Conservation (phyloP, 2,113 vertebrate genomes). For the Vombatus ursinus region DNA sequence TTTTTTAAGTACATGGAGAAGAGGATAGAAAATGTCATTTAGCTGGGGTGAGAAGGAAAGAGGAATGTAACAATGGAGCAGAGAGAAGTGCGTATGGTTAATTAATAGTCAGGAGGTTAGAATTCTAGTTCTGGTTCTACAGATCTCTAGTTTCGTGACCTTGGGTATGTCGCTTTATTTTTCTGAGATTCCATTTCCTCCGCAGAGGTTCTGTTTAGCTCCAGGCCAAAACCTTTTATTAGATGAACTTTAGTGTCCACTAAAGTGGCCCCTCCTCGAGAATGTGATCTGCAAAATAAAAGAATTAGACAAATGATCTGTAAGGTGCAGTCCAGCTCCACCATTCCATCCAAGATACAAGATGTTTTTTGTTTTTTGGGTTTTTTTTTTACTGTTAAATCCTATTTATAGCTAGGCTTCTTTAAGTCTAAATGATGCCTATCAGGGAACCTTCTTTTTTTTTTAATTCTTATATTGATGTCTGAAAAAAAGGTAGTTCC, state of each 20-base stretch:
- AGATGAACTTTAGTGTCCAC: background rate
- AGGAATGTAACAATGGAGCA: background rate
- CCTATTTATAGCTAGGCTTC: background rate
- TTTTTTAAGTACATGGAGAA: background rate
- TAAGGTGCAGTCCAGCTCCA: background rate
- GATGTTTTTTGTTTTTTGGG: too few species aligned
- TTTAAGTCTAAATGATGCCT: background rate
- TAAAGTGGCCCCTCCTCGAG: background rate
- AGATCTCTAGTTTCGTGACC: background rate
- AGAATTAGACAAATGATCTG: background rate
- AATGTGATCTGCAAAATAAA: background rate
- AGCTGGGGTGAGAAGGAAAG: background rate
- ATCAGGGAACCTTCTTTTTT: background rate
- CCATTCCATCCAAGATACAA: background rate
- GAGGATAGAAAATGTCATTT: background rate
- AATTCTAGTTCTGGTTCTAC: background rate
- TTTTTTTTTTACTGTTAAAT: too few species aligned
- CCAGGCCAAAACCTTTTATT: background rate
- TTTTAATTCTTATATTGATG: background rate
- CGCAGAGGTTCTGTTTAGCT: background rate
- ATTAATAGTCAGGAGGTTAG: background rate
- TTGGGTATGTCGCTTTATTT: background rate
- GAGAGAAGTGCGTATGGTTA: background rate
- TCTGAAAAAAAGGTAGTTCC: constrained; percentile 22
- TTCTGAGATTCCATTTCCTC: background rate